Percentiles rank a stretch among this genome's conserved stretches.
These are phyloP conservation scores for Caradrina kadenii DNA, from an alignment of 2,888 invertebrate genomes.

Conservation along the genomic window DNA sequence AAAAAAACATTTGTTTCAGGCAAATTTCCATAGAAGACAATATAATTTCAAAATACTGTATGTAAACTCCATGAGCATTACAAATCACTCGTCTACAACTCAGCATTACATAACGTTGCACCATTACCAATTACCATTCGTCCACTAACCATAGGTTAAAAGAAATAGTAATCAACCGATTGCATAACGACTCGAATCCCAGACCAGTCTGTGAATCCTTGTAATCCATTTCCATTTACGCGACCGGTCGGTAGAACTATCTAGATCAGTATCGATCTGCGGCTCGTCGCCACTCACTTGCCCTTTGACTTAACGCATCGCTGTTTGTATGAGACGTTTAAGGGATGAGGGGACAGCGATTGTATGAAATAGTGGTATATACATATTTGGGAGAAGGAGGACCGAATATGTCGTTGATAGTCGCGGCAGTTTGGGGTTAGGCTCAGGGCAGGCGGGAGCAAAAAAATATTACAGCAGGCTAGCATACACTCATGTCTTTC, in stretches of 20 bases:
- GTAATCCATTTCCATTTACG: slow-evolving; percentile 65
- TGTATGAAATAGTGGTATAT: neutral
- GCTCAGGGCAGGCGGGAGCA: too few species aligned
- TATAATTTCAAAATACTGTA: neutral
- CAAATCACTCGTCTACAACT: slow-evolving; percentile 10
- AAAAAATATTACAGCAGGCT: too few species aligned
- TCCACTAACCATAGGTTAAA: slow-evolving; percentile 21
- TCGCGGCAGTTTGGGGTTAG: too few species aligned
- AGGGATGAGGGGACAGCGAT: slow-evolving; percentile 39
- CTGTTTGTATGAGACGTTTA: slow-evolving; percentile 27
- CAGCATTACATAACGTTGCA: slow-evolving; percentile 14
- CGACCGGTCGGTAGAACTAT: slow-evolving; percentile 63
- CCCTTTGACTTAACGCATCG: slow-evolving; percentile 79
- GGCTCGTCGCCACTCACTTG: slow-evolving; percentile 80
- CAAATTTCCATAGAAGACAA: too few species aligned
- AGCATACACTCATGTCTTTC: too few species aligned
- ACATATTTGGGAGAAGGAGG: too few species aligned
- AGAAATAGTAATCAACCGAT: slow-evolving; percentile 17
- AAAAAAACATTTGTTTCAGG: too few species aligned
- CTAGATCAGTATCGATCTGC: slow-evolving; percentile 71
- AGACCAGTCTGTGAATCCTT: slow-evolving; percentile 64
- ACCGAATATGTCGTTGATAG: too few species aligned
- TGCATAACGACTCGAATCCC: slow-evolving; percentile 43
- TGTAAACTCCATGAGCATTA: slow-evolving; percentile 4
- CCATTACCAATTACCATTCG: slow-evolving; percentile 1